Percentiles rank a stretch among this genome's conserved stretches.
Conservation (phyloP, 1,140 invertebrate species). For the Cotesia glomerata region DNA sequence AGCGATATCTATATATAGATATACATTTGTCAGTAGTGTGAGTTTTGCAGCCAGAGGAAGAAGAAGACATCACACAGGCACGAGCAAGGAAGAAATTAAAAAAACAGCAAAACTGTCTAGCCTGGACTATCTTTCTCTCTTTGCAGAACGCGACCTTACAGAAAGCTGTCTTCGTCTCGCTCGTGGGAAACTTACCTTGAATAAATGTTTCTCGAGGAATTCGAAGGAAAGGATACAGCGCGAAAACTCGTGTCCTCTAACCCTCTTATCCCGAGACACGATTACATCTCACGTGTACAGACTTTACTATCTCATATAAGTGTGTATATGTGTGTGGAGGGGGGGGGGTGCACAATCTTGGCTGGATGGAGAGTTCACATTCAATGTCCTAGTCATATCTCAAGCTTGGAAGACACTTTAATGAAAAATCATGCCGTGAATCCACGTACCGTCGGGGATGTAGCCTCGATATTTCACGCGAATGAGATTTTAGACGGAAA, state of each 20-base stretch:
- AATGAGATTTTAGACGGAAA: slow-evolving; percentile 63
- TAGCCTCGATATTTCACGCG: slow-evolving; percentile 57
- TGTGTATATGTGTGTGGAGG: background rate
- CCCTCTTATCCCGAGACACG: slow-evolving; percentile 24
- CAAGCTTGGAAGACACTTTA: slow-evolving; percentile 59
- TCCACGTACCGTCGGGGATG: slow-evolving; percentile 48
- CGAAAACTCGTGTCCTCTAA: slow-evolving; percentile 44
- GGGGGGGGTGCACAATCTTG: slow-evolving; percentile 1
- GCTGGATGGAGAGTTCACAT: slow-evolving; percentile 39
- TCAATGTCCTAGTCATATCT: slow-evolving; percentile 62
- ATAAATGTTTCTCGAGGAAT: slow-evolving; percentile 17
- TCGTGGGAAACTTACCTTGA: slow-evolving; percentile 48
- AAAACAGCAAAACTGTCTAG: slow-evolving; percentile 22
- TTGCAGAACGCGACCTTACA: slow-evolving; percentile 42
- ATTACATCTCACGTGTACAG: slow-evolving; percentile 2
- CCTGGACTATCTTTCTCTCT: slow-evolving; percentile 42
- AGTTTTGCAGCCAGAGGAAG: slow-evolving; percentile 6
- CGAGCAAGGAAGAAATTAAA: slow-evolving; percentile 6
- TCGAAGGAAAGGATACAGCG: slow-evolving; percentile 53
- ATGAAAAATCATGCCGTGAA: slow-evolving; percentile 64
- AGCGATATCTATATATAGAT: too few species aligned
- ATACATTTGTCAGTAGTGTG: background rate
- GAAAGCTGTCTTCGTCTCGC: slow-evolving; percentile 53
- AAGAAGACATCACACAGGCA: slow-evolving; percentile 1
- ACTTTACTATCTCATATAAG: background rate